phyloP scores from a whole-genome alignment of 2,888 invertebrate species.

The Protonemura montana region DNA sequence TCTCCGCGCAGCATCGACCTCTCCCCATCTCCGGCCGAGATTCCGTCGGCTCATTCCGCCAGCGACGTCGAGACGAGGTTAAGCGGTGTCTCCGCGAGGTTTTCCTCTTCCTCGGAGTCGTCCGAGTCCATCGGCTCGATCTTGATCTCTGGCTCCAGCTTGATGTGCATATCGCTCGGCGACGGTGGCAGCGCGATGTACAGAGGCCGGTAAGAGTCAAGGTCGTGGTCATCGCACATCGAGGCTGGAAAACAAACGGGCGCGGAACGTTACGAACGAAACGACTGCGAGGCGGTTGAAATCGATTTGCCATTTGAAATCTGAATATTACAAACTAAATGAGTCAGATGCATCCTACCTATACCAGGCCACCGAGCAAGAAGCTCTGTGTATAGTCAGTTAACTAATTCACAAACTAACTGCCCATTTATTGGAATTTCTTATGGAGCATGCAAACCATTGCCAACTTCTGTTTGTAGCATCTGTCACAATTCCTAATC shows the following conservation, averaged over 20 bases:
- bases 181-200: constrained; percentile 59
- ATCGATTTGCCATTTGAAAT: no score
- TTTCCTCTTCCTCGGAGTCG: constrained; percentile 56
- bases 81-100: constrained; percentile 68
- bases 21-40: not conserved
- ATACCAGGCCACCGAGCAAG: no score
- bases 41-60: constrained; percentile 32
- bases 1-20: not conserved
- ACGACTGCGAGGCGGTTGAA: no score
- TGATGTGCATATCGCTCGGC: constrained; percentile 20
- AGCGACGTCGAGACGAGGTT: constrained; percentile 70
- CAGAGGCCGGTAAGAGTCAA: constrained; percentile 73
- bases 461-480: no score
- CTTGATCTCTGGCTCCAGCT: constrained; percentile 52
- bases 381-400: no score
- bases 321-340: no score
- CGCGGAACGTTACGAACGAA: not conserved
- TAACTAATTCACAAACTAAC: no score
- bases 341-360: no score
- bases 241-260: constrained; percentile 45
- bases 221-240: constrained; percentile 64
- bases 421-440: no score
- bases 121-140: constrained; percentile 54
- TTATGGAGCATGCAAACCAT: no score
- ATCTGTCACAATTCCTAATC: no score